phyloP scores from a whole-genome alignment of 2,888 invertebrate genomes.

The Tenthredo livida region DNA sequence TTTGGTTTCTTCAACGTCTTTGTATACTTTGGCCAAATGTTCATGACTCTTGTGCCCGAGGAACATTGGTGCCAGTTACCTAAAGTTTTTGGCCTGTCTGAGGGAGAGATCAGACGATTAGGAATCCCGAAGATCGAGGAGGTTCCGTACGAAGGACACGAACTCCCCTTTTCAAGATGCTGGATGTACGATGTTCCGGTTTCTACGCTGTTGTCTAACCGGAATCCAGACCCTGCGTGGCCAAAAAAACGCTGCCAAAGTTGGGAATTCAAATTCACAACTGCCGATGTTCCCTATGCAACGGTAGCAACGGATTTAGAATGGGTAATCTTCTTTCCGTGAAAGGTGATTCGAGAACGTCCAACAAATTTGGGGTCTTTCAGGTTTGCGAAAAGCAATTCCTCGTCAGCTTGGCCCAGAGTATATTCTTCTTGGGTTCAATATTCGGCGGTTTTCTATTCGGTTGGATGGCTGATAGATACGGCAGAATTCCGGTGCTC shows the following conservation, averaged over 20 bases:
- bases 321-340: constrained; percentile 57
- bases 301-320: constrained; percentile 59
- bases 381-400: constrained; percentile 67
- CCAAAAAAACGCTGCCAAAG: constrained; percentile 59
- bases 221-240: constrained; percentile 55
- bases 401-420: constrained; percentile 64
- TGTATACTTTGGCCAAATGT: constrained; percentile 74
- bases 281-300: constrained; percentile 58
- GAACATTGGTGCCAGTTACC: constrained; percentile 72
- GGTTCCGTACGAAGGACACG: constrained; percentile 61
- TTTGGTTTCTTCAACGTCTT: constrained; percentile 73
- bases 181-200: constrained; percentile 66
- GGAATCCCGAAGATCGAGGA: constrained; percentile 61
- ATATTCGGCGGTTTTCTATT: constrained; percentile 66
- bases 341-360: background rate
- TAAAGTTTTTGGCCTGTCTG: constrained; percentile 56
- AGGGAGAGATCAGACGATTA: constrained; percentile 62
- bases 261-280: constrained; percentile 62
- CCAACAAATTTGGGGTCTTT: background rate
- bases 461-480: constrained; percentile 65
- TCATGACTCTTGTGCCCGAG: constrained; percentile 70
- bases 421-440: constrained; percentile 67
- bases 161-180: constrained; percentile 64
- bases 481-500: constrained; percentile 64
- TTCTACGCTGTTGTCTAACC: constrained; percentile 52